phyloP scores from a whole-genome alignment of 2,113 vertebrate genomes.

The Lepus americanus region DNA sequence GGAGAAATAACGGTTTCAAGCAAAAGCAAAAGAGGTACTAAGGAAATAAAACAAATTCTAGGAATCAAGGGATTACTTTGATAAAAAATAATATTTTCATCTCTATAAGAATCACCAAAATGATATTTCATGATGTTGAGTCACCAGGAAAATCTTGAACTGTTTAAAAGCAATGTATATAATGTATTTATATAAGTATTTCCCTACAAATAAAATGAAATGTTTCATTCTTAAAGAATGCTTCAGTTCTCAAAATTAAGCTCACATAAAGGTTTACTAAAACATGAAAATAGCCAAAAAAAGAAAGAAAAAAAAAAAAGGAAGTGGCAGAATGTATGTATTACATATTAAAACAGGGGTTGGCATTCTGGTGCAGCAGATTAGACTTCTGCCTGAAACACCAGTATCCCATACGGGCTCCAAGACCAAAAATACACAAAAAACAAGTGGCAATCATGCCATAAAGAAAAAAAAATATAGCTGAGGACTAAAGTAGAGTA shows the following conservation, averaged over 20 bases:
- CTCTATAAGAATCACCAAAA: not conserved
- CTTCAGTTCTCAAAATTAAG: not conserved
- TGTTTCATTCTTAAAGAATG: slow-evolving; percentile 28
- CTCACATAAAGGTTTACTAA: slow-evolving; percentile 17
- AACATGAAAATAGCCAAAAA: slow-evolving; percentile 55
- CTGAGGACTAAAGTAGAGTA: not conserved
- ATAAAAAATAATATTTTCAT: not conserved
- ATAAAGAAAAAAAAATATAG: not conserved
- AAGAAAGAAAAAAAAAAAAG: slow-evolving; percentile 32
- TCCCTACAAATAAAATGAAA: slow-evolving; percentile 49
- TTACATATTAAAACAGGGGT: not conserved
- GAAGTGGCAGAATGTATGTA: not conserved
- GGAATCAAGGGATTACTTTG: not conserved
- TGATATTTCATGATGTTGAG: not conserved
- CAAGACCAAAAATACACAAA: not conserved
- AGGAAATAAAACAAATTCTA: slow-evolving; percentile 48
- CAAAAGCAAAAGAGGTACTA: not conserved
- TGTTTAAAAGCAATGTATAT: not conserved
- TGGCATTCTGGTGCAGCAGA: not conserved
- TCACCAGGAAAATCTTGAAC: slow-evolving; percentile 31
- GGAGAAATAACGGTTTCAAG: not conserved
- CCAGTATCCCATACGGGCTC: not conserved
- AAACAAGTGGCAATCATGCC: not conserved
- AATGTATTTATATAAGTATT: slow-evolving; percentile 16
- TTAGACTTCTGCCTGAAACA: too few species aligned